A percentile compares a stretch with the other conserved stretches of the same genome.
phyloP scores from a whole-genome alignment of 2,888 invertebrate species.

The Nowickia ferox region DNA sequence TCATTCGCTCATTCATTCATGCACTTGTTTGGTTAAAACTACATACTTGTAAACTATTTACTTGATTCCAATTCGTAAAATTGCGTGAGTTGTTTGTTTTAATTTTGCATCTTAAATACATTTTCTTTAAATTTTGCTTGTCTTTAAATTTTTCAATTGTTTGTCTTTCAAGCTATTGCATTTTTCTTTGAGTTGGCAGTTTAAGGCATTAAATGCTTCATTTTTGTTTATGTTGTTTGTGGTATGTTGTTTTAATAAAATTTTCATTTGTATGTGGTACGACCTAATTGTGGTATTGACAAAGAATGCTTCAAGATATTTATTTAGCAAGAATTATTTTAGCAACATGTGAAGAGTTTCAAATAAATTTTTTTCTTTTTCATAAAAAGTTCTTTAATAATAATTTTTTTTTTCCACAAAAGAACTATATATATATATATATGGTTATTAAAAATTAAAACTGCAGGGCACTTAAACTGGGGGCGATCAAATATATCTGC shows the following conservation, averaged over 20 bases:
- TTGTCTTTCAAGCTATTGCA: neutral
- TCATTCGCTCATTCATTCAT: neutral
- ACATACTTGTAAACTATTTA: conserved; percentile 13
- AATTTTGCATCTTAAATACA: conserved; percentile 46
- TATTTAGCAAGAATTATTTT: neutral
- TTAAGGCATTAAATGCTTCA: neutral
- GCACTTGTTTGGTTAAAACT: neutral
- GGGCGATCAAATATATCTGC: too few species aligned
- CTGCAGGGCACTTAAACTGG: too few species aligned
- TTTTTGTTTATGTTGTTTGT: conserved; percentile 18
- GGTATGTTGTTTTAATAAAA: neutral
- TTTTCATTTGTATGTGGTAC: conserved; percentile 7
- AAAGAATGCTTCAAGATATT: conserved; percentile 2
- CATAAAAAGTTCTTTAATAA: too few species aligned
- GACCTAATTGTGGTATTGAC: neutral
- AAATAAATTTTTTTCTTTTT: neutral
- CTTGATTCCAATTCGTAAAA: neutral
- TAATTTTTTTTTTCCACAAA: too few species aligned
- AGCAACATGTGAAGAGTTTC: neutral
- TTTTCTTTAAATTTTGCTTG: neutral
- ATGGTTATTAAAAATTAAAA: too few species aligned
- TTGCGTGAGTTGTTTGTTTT: conserved; percentile 52
- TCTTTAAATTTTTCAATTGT: neutral
- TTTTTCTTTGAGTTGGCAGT: conserved; percentile 17
- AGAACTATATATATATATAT: too few species aligned